Conservation (phyloP, 1,140 invertebrate species). For the Hyles vespertilio region DNA sequence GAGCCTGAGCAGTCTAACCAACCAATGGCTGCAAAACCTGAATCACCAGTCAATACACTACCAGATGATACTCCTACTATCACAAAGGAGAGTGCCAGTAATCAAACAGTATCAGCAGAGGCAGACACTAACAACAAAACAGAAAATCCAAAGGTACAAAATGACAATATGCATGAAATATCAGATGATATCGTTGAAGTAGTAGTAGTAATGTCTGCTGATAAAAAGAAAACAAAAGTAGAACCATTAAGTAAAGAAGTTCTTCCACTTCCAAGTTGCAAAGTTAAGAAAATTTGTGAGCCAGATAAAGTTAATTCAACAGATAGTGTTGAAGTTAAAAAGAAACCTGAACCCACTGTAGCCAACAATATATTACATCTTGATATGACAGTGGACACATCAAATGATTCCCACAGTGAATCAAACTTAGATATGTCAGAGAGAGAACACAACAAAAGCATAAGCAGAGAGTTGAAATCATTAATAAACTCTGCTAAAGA, state of each 20-base stretch:
- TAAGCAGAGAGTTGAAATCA: slow-evolving; percentile 67
- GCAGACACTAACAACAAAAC: not conserved
- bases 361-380: slow-evolving; percentile 6
- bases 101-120: not conserved
- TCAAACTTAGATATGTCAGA: slow-evolving; percentile 41
- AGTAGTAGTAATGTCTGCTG: slow-evolving; percentile 1
- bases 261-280: slow-evolving; percentile 2
- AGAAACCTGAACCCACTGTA: not conserved
- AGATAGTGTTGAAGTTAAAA: not conserved
- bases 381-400: slow-evolving; percentile 33
- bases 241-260: slow-evolving; percentile 13
- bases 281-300: not conserved
- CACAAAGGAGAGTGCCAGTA: not conserved
- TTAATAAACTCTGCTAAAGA: slow-evolving; percentile 71
- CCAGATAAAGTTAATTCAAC: slow-evolving; percentile 1
- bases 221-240: slow-evolving; percentile 7
- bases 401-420: slow-evolving; percentile 47
- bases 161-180: not conserved
- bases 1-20: slow-evolving; percentile 1
- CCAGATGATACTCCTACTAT: not conserved
- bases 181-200: not conserved
- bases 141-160: not conserved
- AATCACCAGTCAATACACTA: not conserved
- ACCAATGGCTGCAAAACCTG: not conserved
- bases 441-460: slow-evolving; percentile 60